Percentiles rank a stretch among this genome's conserved stretches.
These are phyloP conservation scores for Streptopelia turtur DNA, from an alignment of 2,797 vertebrate genomes.

Conservation along the genomic window DNA sequence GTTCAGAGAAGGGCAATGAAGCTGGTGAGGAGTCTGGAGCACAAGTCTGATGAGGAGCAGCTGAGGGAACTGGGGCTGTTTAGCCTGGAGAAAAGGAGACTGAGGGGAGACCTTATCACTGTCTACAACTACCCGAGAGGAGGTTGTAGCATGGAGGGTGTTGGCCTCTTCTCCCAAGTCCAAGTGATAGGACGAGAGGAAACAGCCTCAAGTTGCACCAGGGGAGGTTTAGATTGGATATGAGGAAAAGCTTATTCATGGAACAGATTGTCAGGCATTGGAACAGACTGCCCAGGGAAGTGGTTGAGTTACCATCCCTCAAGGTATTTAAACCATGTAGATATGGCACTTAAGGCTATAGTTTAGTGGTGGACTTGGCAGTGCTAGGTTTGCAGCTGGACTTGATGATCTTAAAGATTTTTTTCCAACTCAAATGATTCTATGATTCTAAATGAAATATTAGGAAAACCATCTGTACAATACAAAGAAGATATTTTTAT, in stretches of 20 bases:
- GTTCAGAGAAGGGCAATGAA: too few species aligned
- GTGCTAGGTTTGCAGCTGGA: neutral
- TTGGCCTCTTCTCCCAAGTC: neutral
- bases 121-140: neutral
- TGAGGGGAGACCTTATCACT: too few species aligned
- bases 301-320: neutral
- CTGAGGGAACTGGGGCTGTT: too few species aligned
- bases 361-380: neutral
- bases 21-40: too few species aligned
- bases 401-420: neutral
- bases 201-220: too few species aligned
- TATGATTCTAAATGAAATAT: neutral
- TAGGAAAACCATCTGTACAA: neutral
- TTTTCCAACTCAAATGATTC: neutral
- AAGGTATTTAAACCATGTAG: neutral
- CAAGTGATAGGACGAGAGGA: neutral
- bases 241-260: too few species aligned
- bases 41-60: too few species aligned
- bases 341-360: accelerated
- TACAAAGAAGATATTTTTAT: neutral
- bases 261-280: too few species aligned
- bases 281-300: too few species aligned
- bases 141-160: neutral
- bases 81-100: too few species aligned
- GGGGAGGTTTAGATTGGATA: too few species aligned